Evolutionary conservation across 2,797 vertebrate genomes (phyloP).

Genomic region (Enteromius radiatus): DNA sequence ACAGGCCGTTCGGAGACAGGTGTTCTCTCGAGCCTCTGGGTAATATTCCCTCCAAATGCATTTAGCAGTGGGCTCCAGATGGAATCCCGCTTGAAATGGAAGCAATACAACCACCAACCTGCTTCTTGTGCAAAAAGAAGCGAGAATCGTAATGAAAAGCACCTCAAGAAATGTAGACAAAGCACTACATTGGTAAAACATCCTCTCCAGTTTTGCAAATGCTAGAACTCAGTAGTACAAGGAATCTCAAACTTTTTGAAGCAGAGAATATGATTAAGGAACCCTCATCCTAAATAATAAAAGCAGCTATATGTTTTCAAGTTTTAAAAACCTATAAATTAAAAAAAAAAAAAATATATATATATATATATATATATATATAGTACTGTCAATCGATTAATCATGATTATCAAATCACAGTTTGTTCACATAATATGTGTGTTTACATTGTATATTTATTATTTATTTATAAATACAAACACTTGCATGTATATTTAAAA

Average conservation of each 20-base stretch:
- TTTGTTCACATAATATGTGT: too few relatives aligned
- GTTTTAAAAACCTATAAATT: not conserved
- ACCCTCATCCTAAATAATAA: not conserved
- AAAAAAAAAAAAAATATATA: too few relatives aligned
- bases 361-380: too few relatives aligned
- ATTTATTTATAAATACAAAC: too few relatives aligned
- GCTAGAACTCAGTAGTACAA: not conserved
- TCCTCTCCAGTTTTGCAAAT: constrained; percentile 15
- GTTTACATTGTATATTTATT: too few relatives aligned
- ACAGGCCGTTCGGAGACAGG: constrained; percentile 43
- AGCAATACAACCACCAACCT: constrained; percentile 32
- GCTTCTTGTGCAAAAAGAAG: constrained; percentile 28
- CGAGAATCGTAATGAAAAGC: constrained; percentile 25
- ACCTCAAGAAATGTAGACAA: constrained; percentile 36
- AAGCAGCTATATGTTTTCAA: not conserved
- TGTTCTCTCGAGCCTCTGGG: constrained; percentile 45
- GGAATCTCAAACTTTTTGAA: not conserved
- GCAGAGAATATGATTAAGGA: not conserved
- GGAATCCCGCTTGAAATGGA: constrained; percentile 35
- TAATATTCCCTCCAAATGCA: constrained; percentile 42
- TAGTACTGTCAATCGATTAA: too few relatives aligned
- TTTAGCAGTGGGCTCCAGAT: constrained; percentile 43
- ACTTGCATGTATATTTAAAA: too few relatives aligned
- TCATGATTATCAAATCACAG: too few relatives aligned
- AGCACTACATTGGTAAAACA: constrained; percentile 13